These are phyloP conservation scores for Anaspis maculata DNA, from an alignment of 2,888 invertebrate genomes.

Conservation along the genomic window DNA sequence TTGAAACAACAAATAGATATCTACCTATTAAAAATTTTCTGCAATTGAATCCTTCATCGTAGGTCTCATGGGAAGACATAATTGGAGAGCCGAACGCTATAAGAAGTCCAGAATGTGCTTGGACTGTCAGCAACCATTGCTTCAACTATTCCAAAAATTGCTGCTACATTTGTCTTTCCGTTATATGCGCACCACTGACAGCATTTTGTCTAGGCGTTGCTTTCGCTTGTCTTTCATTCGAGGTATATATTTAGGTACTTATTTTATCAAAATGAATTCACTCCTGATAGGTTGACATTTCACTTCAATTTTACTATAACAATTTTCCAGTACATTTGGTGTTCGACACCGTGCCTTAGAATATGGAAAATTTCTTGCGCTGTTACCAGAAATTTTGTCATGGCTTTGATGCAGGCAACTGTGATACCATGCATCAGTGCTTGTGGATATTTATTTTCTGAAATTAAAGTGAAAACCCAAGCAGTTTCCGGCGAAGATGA, in stretches of 20 bases:
- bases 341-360: constrained; percentile 57
- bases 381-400: constrained; percentile 50
- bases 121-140: constrained; percentile 57
- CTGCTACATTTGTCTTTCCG: constrained; percentile 62
- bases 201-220: constrained; percentile 58
- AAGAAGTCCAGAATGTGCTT: constrained; percentile 61
- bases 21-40: too few relatives aligned
- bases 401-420: constrained; percentile 51
- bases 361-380: constrained; percentile 60
- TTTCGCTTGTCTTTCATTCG: constrained; percentile 63
- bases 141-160: constrained; percentile 57
- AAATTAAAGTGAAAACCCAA: constrained; percentile 51
- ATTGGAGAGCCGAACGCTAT: constrained; percentile 64
- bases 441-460: constrained; percentile 53
- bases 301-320: too few relatives aligned
- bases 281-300: too few relatives aligned
- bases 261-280: too few relatives aligned
- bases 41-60: too few relatives aligned
- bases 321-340: constrained; percentile 61
- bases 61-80: constrained; percentile 66
- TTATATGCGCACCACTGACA: constrained; percentile 58
- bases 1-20: too few relatives aligned
- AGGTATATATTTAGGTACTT: too few relatives aligned
- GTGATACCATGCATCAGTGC: constrained; percentile 57
- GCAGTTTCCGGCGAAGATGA: constrained; percentile 45